Evolutionary conservation across 2,797 vertebrate genomes (phyloP).

Genomic region (Semaprochilodus insignis): DNA sequence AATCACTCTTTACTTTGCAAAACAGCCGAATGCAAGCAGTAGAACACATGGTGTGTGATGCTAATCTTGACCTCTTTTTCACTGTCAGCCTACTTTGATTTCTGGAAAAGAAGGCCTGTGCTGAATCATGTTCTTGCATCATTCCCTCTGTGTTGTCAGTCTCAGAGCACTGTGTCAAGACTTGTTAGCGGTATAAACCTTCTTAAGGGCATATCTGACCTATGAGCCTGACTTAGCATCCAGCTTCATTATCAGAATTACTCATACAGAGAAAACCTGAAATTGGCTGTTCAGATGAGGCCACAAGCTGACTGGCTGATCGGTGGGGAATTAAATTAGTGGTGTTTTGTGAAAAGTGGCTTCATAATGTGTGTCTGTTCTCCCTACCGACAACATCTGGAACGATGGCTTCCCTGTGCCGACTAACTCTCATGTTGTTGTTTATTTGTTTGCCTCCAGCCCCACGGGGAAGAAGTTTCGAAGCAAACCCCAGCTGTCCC

Average conservation of each 20-base stretch:
- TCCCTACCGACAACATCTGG: no score
- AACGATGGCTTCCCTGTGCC: not conserved
- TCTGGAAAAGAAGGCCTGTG: not conserved
- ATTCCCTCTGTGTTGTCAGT: not conserved
- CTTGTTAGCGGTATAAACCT: not conserved
- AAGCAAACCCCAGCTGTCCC: slow-evolving; percentile 93
- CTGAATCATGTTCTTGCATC: not conserved
- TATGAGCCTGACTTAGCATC: not conserved
- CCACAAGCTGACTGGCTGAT: not conserved
- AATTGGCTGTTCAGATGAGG: not conserved
- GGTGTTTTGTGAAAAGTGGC: not conserved
- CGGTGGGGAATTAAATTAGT: not conserved
- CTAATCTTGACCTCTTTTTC: no score
- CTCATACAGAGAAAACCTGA: not conserved
- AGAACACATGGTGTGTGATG: no score
- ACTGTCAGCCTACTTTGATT: not conserved
- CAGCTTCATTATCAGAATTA: not conserved
- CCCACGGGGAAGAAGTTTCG: slow-evolving; percentile 95
- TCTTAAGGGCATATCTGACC: not conserved
- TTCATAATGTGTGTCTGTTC: not conserved
- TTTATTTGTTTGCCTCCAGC: slow-evolving; percentile 71
- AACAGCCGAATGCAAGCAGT: no score
- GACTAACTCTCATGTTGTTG: not conserved
- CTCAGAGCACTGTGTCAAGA: not conserved
- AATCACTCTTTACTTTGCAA: no score